A percentile compares a stretch with the other conserved stretches of the same genome.
Evolutionary conservation across 1,140 invertebrate species (phyloP).

Genomic region (Nasonia vitripennis): DNA sequence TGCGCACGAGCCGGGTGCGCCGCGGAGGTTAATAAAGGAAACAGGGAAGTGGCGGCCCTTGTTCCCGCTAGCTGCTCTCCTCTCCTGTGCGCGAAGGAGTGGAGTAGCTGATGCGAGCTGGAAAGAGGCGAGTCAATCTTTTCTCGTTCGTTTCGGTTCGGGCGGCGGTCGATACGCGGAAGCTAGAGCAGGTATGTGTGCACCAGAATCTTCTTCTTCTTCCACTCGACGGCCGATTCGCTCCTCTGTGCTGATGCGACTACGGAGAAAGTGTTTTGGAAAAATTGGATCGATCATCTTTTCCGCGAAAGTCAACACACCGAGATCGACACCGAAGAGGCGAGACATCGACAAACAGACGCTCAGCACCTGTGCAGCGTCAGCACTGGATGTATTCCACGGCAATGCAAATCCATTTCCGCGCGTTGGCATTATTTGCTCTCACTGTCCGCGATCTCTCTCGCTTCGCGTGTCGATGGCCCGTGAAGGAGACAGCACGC

Average conservation of each 20-base stretch:
- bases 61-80: neutral
- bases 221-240: neutral
- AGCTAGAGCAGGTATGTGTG: neutral
- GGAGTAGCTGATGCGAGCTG: neutral
- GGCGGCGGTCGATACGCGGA: slow-evolving; percentile 4
- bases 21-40: slow-evolving; percentile 9
- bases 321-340: neutral
- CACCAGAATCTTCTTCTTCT: neutral
- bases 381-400: neutral
- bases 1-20: neutral
- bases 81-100: too few relatives aligned
- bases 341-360: neutral
- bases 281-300: neutral
- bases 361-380: too few relatives aligned
- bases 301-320: neutral
- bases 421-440: neutral
- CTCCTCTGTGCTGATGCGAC: neutral
- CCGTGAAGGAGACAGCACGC: neutral
- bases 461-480: neutral
- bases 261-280: neutral
- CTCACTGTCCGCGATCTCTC: neutral
- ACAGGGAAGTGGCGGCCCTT: neutral
- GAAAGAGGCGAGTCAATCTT: slow-evolving; percentile 3
- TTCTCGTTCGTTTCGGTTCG: neutral
- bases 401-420: slow-evolving; percentile 27